Evolutionary conservation across 2,888 invertebrate genomes (phyloP).

Genomic region (Tethea ocularis): DNA sequence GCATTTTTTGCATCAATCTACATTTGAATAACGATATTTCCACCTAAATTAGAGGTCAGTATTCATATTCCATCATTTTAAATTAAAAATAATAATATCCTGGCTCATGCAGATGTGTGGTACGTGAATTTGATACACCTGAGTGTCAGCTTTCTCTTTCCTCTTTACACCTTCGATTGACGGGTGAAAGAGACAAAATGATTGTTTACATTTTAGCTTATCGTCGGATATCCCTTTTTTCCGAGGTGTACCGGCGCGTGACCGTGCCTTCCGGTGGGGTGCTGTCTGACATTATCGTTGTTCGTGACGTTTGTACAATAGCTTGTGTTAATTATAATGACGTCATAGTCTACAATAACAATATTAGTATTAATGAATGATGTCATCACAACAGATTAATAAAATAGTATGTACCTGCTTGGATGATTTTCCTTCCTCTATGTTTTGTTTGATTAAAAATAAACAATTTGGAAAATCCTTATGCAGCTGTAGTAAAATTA

Average conservation of each 20-base stretch:
- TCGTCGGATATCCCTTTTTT: slow-evolving; percentile 75
- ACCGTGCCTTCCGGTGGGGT: slow-evolving; percentile 71
- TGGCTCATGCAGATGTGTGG: background rate
- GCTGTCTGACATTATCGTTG: slow-evolving; percentile 54
- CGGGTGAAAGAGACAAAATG: slow-evolving; percentile 31
- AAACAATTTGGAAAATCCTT: background rate
- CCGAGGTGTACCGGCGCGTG: slow-evolving; percentile 68
- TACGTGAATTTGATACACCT: slow-evolving; percentile 24
- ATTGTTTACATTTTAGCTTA: slow-evolving; percentile 37
- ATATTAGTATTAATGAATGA: slow-evolving; percentile 9
- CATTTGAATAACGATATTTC: background rate
- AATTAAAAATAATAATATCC: background rate
- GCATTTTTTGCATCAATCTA: background rate
- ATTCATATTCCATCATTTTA: background rate
- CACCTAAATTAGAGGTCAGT: background rate
- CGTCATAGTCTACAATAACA: slow-evolving; percentile 34
- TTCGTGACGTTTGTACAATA: slow-evolving; percentile 46
- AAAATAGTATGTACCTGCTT: background rate
- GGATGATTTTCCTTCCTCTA: background rate
- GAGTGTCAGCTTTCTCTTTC: slow-evolving; percentile 19
- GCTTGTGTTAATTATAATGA: slow-evolving; percentile 47
- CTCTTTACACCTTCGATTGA: slow-evolving; percentile 23
- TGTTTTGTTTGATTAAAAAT: background rate
- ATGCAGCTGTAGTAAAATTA: no score
- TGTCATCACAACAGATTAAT: background rate